Conservation (phyloP, 2,113 vertebrate species). For the Neolamprologus modestus region DNA sequence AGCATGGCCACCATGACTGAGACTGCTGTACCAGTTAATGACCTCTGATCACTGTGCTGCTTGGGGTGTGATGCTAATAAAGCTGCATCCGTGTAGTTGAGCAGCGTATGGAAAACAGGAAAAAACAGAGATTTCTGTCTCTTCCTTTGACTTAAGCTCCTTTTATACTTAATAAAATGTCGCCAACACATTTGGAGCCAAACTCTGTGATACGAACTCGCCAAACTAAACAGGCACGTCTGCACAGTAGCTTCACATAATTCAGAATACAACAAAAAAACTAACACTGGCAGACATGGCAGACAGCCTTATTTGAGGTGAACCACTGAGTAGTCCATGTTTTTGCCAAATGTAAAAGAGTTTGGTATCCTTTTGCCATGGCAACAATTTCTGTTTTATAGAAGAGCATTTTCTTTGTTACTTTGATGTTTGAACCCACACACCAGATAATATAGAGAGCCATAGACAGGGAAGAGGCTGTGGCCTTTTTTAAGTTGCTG, state of each 20-base stretch:
- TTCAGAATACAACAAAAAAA: not conserved
- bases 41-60: not conserved
- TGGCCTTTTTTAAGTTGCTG: not conserved
- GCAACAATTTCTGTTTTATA: not conserved
- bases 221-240: not conserved
- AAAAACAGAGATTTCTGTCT: not conserved
- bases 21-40: not conserved
- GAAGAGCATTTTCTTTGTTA: not conserved
- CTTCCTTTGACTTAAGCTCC: accelerated
- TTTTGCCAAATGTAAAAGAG: not conserved
- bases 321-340: not conserved
- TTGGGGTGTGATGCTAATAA: not conserved
- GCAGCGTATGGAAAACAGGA: accelerated
- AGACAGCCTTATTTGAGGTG: not conserved
- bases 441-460: not conserved
- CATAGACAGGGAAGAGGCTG: not conserved
- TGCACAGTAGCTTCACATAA: not conserved
- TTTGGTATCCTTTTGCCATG: not conserved
- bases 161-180: not conserved
- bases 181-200: accelerated
- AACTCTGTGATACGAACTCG: not conserved
- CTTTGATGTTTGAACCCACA: not conserved
- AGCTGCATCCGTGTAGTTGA: not conserved
- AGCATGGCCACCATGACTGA: not conserved
- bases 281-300: not conserved